Percentiles rank a stretch among this genome's conserved stretches.
phyloP scores from a whole-genome alignment of 2,888 invertebrate species.

The Torymus aiolomorphi region DNA sequence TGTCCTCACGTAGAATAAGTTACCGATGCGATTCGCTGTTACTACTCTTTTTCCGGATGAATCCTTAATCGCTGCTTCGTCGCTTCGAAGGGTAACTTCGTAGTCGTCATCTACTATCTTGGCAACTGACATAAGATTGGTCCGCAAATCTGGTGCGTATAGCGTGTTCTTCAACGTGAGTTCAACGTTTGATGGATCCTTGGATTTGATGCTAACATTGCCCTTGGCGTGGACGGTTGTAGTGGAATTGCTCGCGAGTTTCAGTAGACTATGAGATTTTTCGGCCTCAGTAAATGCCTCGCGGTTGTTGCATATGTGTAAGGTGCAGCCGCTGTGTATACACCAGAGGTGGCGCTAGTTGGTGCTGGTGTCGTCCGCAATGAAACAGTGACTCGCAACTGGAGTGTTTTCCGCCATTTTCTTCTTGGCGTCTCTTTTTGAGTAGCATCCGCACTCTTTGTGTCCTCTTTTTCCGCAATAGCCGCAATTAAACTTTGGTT shows the following conservation, averaged over 20 bases:
- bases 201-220: background rate
- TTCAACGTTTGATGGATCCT: background rate
- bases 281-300: background rate
- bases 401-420: background rate
- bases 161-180: conserved; percentile 50
- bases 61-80: too few species aligned
- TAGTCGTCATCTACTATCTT: too few species aligned
- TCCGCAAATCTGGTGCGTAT: conserved; percentile 49
- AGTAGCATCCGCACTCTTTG: conserved; percentile 35
- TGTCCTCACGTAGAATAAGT: too few species aligned
- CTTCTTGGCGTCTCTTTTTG: conserved; percentile 2
- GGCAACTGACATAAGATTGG: too few species aligned
- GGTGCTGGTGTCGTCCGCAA: background rate
- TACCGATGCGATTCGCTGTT: too few species aligned
- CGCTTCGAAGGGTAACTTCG: too few species aligned
- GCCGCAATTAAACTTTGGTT: conserved; percentile 39
- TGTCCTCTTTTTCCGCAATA: conserved; percentile 36
- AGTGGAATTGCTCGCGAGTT: conserved; percentile 14
- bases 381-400: background rate
- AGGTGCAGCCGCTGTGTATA: conserved; percentile 5
- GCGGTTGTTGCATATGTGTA: background rate
- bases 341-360: background rate
- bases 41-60: too few species aligned
- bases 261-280: background rate
- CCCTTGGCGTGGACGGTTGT: background rate